phyloP scores from a whole-genome alignment of 2,888 invertebrate genomes.

The Hartigia nigra region DNA sequence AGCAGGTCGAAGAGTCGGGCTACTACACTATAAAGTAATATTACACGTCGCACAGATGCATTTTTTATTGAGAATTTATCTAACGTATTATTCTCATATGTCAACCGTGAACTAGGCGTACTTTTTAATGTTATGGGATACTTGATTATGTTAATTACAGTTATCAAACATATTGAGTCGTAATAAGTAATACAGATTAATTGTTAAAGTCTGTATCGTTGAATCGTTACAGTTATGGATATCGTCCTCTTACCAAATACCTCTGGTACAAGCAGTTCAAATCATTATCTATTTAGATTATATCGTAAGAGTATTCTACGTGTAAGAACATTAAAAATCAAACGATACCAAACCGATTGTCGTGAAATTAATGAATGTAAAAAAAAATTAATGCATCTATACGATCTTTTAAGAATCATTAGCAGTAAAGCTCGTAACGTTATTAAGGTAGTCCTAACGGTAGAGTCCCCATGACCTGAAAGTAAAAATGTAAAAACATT shows the following conservation, averaged over 20 bases:
- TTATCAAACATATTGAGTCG: neutral
- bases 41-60: neutral
- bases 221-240: neutral
- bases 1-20: neutral
- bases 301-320: neutral
- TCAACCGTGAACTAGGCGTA: neutral
- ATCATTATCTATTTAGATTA: neutral
- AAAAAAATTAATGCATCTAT: neutral
- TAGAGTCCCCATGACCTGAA: no score
- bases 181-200: neutral
- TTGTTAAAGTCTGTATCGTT: neutral
- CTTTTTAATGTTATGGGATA: neutral
- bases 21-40: no score
- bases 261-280: neutral
- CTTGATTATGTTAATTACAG: neutral
- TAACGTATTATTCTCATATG: neutral
- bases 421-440: neutral
- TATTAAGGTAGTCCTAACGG: no score
- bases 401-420: neutral
- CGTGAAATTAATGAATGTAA: neutral
- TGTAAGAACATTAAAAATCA: neutral
- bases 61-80: neutral
- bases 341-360: neutral
- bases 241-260: neutral
- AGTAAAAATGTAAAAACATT: no score